These are phyloP conservation scores for Zootermopsis nevadensis DNA, from an alignment of 2,888 invertebrate genomes.

Conservation along the genomic window DNA sequence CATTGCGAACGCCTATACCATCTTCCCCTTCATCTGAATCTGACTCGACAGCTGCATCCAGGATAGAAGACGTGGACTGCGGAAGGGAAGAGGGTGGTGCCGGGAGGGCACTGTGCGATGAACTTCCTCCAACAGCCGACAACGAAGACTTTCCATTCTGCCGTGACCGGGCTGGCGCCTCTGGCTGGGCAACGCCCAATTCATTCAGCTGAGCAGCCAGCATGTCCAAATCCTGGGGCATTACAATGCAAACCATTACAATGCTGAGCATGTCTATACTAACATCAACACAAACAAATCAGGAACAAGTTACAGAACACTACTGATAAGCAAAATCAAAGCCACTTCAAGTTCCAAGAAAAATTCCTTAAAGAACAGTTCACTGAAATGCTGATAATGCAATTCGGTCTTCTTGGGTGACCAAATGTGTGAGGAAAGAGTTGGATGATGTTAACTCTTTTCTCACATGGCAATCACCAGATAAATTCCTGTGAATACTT, in stretches of 20 bases:
- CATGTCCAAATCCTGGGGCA: slow-evolving; percentile 90
- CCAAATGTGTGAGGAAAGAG: too few relatives aligned
- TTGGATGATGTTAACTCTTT: too few relatives aligned
- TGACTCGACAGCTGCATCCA: slow-evolving; percentile 63
- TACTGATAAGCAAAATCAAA: too few relatives aligned
- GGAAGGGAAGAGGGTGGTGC: slow-evolving; percentile 45
- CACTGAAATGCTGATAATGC: too few relatives aligned
- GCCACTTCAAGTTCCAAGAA: too few relatives aligned
- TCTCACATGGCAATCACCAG: too few relatives aligned
- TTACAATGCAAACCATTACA: neutral
- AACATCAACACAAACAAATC: too few relatives aligned
- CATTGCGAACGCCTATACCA: slow-evolving; percentile 80
- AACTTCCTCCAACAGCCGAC: slow-evolving; percentile 66
- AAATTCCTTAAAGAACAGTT: too few relatives aligned
- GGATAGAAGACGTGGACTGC: slow-evolving; percentile 47
- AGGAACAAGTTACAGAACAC: too few relatives aligned
- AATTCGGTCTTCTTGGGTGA: too few relatives aligned
- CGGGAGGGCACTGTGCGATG: slow-evolving; percentile 24
- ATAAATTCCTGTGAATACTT: too few relatives aligned
- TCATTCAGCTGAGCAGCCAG: slow-evolving; percentile 96
- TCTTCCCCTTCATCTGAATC: slow-evolving; percentile 87
- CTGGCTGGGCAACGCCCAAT: slow-evolving; percentile 82
- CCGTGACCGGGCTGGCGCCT: slow-evolving; percentile 66
- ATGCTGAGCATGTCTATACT: too few relatives aligned
- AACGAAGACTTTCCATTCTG: slow-evolving; percentile 57